These are phyloP conservation scores for Drosophila neocordata DNA, from an alignment of 1,140 invertebrate genomes.

Conservation along the genomic window DNA sequence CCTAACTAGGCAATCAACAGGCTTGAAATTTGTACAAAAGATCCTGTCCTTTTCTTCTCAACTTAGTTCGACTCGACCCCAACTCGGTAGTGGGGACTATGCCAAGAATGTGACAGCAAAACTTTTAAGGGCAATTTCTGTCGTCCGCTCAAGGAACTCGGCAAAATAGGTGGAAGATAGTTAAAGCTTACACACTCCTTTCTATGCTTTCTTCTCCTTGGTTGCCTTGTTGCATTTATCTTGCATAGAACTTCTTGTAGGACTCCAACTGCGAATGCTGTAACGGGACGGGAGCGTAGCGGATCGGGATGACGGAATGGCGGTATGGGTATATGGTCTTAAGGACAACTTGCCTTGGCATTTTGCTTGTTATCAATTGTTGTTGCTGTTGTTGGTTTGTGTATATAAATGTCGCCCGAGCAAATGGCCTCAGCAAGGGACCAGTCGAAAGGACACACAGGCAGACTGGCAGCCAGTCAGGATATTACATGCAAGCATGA, in stretches of 20 bases:
- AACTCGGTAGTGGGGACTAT: constrained; percentile 29
- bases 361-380: constrained; percentile 30
- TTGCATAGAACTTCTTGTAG: constrained; percentile 37
- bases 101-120: constrained; percentile 64
- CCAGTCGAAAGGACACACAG: constrained; percentile 27
- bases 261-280: constrained; percentile 33
- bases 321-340: constrained; percentile 14
- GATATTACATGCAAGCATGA: constrained; percentile 78
- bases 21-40: constrained; percentile 46
- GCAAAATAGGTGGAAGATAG: constrained; percentile 36
- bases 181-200: constrained; percentile 27
- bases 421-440: constrained; percentile 55
- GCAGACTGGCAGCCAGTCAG: constrained; percentile 41
- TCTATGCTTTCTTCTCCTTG: neutral
- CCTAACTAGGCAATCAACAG: constrained; percentile 75
- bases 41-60: constrained; percentile 12
- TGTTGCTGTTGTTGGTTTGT: constrained; percentile 28
- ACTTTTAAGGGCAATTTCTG: constrained; percentile 59
- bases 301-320: too few relatives aligned
- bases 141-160: constrained; percentile 28
- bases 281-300: neutral
- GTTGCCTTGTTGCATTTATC: constrained; percentile 63
- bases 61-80: neutral
- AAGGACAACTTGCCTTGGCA: constrained; percentile 39
- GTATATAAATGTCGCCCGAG: constrained; percentile 46